Conservation (phyloP, 2,888 invertebrate species). For the Conus canariensis region DNA sequence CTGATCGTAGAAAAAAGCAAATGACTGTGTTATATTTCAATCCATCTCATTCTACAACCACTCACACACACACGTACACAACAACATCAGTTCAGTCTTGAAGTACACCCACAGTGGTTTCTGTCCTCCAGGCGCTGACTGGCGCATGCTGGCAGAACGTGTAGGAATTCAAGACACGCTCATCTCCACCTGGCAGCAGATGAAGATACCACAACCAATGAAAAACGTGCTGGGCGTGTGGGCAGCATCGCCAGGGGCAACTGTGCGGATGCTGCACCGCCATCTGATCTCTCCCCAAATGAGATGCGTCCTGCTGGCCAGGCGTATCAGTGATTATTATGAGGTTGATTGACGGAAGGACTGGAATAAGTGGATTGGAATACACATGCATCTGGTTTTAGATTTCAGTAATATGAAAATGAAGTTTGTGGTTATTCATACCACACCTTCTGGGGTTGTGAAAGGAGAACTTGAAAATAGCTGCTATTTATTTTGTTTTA, state of each 20-base stretch:
- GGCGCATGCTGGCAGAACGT: slow-evolving; percentile 75
- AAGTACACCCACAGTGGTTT: too few relatives aligned
- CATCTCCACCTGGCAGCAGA: slow-evolving; percentile 69
- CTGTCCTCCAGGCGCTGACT: slow-evolving; percentile 60
- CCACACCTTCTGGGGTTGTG: too few relatives aligned
- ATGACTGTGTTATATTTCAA: too few relatives aligned
- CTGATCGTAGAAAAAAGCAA: too few relatives aligned
- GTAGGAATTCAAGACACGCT: slow-evolving; percentile 72
- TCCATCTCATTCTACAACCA: too few relatives aligned
- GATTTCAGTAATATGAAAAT: too few relatives aligned
- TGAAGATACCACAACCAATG: slow-evolving; percentile 74
- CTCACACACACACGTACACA: too few relatives aligned
- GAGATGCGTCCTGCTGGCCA: slow-evolving; percentile 72
- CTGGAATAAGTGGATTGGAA: background rate
- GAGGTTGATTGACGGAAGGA: slow-evolving; percentile 66
- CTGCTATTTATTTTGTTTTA: too few relatives aligned
- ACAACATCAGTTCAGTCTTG: too few relatives aligned
- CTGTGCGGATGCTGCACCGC: slow-evolving; percentile 75
- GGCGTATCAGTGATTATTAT: slow-evolving; percentile 76
- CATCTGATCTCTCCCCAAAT: slow-evolving; percentile 77
- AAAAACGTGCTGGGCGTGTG: slow-evolving; percentile 75
- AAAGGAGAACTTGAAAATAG: too few relatives aligned
- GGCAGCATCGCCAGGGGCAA: slow-evolving; percentile 73
- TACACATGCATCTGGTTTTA: too few relatives aligned
- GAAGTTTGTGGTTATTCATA: too few relatives aligned